Evolutionary conservation across 2,113 vertebrate genomes (phyloP).

Genomic region (Myanophis thanlyinensis): DNA sequence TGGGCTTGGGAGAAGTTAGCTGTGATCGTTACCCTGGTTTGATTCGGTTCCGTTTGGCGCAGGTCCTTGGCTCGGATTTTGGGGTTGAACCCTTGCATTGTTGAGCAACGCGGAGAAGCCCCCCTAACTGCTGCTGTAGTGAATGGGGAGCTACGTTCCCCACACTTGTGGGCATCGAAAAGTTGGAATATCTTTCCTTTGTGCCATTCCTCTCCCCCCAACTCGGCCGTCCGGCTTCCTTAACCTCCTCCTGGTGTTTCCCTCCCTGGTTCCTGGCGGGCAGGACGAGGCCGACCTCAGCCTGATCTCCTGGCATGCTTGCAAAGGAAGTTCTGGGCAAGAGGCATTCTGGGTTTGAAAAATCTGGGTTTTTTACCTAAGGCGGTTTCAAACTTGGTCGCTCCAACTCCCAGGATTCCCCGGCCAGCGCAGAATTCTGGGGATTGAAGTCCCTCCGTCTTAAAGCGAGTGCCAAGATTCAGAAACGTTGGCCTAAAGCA

Average conservation of each 20-base stretch:
- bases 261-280: neutral
- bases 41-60: neutral
- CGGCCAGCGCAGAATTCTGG: neutral
- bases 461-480: neutral
- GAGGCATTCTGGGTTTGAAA: neutral
- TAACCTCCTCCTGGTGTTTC: too few species aligned
- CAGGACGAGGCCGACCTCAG: too few species aligned
- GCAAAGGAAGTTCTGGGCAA: neutral
- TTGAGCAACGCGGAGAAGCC: neutral
- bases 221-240: neutral
- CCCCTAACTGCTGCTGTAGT: neutral
- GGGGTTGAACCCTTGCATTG: neutral
- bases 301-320: neutral
- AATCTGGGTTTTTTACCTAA: neutral
- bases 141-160: neutral
- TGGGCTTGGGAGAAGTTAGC: neutral
- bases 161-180: neutral
- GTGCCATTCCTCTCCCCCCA: neutral
- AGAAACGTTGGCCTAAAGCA: neutral
- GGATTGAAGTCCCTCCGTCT: neutral
- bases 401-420: neutral
- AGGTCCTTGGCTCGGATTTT: neutral
- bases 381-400: neutral
- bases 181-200: neutral
- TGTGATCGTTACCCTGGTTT: neutral